Percentiles rank a stretch among this genome's conserved stretches.
Conservation (phyloP, 2,888 invertebrate genomes). For the Leucozona laternaria region DNA sequence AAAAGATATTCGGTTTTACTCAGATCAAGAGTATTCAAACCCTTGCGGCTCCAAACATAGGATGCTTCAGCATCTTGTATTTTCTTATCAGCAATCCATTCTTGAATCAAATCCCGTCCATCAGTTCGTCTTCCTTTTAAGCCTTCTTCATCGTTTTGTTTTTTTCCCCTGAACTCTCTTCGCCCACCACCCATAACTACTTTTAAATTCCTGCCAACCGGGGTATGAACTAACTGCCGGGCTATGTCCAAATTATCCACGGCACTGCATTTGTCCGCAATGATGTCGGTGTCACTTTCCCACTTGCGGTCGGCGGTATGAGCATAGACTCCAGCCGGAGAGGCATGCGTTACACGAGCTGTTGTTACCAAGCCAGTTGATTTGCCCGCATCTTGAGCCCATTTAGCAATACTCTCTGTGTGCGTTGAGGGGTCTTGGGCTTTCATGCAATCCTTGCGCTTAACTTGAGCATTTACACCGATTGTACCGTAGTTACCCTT, state of each 20-base stretch:
- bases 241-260: conserved; percentile 89
- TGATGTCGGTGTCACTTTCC: conserved; percentile 88
- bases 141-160: conserved; percentile 85
- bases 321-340: conserved; percentile 90
- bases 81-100: conserved; percentile 85
- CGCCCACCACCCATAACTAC: conserved; percentile 85
- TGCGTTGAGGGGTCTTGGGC: conserved; percentile 85
- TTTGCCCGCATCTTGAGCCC: conserved; percentile 89
- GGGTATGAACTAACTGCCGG: conserved; percentile 87
- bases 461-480: conserved; percentile 89
- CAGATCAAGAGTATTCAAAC: conserved; percentile 82
- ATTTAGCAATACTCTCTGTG: conserved; percentile 88
- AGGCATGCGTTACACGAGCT: conserved; percentile 91
- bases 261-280: conserved; percentile 83
- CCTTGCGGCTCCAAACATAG: conserved; percentile 81
- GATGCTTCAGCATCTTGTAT: conserved; percentile 80
- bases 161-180: conserved; percentile 79
- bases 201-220: conserved; percentile 89
- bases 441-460: conserved; percentile 87
- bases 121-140: conserved; percentile 86
- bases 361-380: conserved; percentile 90
- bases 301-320: conserved; percentile 89
- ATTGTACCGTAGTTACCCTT: conserved; percentile 91
- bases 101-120: conserved; percentile 87
- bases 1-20: conserved; percentile 85